A percentile compares a stretch with the other conserved stretches of the same genome.
Evolutionary conservation across 2,113 vertebrate species (phyloP).

Genomic region (Chrysemys picta): DNA sequence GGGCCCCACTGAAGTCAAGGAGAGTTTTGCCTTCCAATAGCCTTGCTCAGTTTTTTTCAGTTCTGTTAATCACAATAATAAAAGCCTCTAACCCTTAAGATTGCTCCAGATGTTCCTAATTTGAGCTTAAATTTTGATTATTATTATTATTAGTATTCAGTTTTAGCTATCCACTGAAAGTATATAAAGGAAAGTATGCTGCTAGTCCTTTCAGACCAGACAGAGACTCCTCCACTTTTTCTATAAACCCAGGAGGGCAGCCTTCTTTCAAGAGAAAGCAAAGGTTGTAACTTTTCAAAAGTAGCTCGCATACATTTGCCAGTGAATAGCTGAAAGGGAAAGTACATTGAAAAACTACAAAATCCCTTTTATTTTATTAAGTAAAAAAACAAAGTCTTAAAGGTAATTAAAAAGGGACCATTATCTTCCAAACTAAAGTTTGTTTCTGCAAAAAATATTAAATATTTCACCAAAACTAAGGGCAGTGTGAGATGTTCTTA

Average conservation of each 20-base stretch:
- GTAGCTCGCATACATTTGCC: neutral
- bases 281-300: conserved; percentile 19
- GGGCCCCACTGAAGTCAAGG: neutral
- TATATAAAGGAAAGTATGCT: conserved; percentile 61
- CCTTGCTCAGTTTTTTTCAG: conserved; percentile 36
- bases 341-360: neutral
- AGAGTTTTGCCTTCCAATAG: neutral
- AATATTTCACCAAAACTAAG: neutral
- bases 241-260: conserved; percentile 47
- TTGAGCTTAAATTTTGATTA: conserved; percentile 46
- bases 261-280: conserved; percentile 63
- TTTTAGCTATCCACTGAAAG: conserved; percentile 10
- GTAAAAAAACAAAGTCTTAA: neutral
- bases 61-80: neutral
- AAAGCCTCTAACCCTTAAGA: neutral
- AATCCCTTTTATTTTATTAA: neutral
- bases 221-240: conserved; percentile 62
- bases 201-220: conserved; percentile 49
- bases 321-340: conserved; percentile 28
- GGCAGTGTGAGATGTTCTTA: neutral
- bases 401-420: neutral
- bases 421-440: neutral
- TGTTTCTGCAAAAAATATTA: neutral
- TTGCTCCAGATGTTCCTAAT: neutral
- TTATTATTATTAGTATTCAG: conserved; percentile 64